A percentile compares a stretch with the other conserved stretches of the same genome.
phyloP scores from a whole-genome alignment of 2,888 invertebrate genomes.

The Xestia c-nigrum region DNA sequence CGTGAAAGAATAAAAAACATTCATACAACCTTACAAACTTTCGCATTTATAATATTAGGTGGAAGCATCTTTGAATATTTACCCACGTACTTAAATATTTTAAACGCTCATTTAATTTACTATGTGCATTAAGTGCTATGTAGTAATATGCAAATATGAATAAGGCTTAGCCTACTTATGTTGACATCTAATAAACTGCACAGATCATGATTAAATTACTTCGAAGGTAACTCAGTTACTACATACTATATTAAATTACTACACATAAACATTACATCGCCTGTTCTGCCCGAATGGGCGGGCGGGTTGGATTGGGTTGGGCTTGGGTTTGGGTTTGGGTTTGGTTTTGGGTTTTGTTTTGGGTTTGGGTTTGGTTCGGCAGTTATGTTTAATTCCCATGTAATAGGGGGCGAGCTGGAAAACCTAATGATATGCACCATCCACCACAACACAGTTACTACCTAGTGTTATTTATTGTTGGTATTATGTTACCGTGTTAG shows the following conservation, averaged over 20 bases:
- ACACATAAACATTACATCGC: not conserved
- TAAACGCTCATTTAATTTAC: constrained; percentile 14
- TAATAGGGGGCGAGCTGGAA: not conserved
- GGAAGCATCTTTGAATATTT: not conserved
- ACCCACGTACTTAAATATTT: constrained; percentile 1
- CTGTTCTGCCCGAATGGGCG: too few relatives aligned
- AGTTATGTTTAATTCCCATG: not conserved
- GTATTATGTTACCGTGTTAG: too few relatives aligned
- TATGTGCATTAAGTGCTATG: constrained; percentile 23
- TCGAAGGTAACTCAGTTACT: constrained; percentile 35
- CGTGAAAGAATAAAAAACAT: too few relatives aligned
- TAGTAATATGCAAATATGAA: constrained; percentile 44
- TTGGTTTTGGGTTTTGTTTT: too few relatives aligned
- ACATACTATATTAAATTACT: not conserved
- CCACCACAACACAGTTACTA: too few relatives aligned
- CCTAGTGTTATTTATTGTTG: too few relatives aligned
- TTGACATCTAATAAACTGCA: constrained; percentile 24
- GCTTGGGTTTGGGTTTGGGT: too few relatives aligned
- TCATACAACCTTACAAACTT: too few relatives aligned
- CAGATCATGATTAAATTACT: constrained; percentile 18
- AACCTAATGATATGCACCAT: not conserved
- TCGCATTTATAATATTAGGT: too few relatives aligned
- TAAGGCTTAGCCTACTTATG: constrained; percentile 43
- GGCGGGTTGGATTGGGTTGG: too few relatives aligned
- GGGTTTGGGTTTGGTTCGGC: too few relatives aligned